These are phyloP conservation scores for Rhinolophus sinicus DNA, from an alignment of 2,113 vertebrate genomes.

Conservation along the genomic window DNA sequence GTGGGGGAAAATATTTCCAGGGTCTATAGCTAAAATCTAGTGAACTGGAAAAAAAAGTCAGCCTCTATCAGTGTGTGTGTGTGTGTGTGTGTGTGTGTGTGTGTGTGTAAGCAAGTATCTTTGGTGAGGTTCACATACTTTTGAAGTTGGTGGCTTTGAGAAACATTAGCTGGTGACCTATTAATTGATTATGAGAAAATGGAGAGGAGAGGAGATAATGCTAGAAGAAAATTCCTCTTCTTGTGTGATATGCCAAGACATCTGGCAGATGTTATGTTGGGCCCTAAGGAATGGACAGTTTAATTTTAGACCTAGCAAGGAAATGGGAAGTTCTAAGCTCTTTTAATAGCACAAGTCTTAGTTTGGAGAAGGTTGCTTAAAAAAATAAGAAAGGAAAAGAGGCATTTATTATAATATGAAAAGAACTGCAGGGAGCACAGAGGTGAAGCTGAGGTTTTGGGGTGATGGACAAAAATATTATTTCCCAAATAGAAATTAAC, in stretches of 20 bases:
- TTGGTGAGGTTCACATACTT: constrained; percentile 37
- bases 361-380: constrained; percentile 81
- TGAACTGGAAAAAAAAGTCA: neutral
- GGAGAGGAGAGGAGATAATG: constrained; percentile 71
- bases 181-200: constrained; percentile 78
- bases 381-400: constrained; percentile 66
- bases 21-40: neutral
- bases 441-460: constrained; percentile 41
- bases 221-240: constrained; percentile 76
- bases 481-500: constrained; percentile 51
- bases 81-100: neutral
- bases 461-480: constrained; percentile 14
- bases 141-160: constrained; percentile 68
- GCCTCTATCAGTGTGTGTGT: neutral
- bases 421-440: constrained; percentile 10
- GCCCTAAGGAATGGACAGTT: constrained; percentile 84
- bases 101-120: neutral
- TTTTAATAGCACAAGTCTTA: constrained; percentile 82
- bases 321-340: constrained; percentile 86
- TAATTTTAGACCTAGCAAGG: constrained; percentile 86
- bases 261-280: constrained; percentile 86
- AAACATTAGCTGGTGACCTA: constrained; percentile 68
- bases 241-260: constrained; percentile 80
- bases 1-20: neutral
- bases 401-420: constrained; percentile 67